Percentiles rank a stretch among this genome's conserved stretches.
These are phyloP conservation scores for Hydraecia micacea DNA, from an alignment of 2,888 invertebrate species.

Conservation along the genomic window DNA sequence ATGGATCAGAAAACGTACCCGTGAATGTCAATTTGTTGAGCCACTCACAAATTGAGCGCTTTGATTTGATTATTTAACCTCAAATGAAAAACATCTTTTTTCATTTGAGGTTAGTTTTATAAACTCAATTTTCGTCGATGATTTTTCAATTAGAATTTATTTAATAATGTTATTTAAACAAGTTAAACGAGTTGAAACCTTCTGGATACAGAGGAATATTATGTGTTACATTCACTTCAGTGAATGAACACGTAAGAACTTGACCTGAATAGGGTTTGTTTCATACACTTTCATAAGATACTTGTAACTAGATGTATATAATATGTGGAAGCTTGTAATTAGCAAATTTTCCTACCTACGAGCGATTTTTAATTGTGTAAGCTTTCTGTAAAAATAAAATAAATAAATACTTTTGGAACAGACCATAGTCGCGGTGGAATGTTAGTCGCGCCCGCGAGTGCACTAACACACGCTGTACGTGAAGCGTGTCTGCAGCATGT, in stretches of 20 bases:
- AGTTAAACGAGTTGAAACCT: neutral
- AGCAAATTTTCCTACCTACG: too few species aligned
- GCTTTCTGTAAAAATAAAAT: too few species aligned
- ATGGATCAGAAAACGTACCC: neutral
- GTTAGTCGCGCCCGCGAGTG: neutral
- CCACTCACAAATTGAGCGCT: neutral
- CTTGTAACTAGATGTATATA: too few species aligned
- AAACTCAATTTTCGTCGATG: neutral
- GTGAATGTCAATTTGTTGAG: neutral
- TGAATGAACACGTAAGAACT: neutral
- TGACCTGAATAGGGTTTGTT: neutral
- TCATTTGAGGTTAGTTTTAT: neutral
- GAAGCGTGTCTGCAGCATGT: neutral
- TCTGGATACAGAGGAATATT: neutral
- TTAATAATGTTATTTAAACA: neutral
- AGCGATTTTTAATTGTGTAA: too few species aligned
- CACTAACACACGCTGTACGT: neutral
- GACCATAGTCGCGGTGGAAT: neutral
- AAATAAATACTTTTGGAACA: neutral
- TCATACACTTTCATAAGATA: neutral
- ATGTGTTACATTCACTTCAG: neutral
- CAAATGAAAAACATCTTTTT: too few species aligned
- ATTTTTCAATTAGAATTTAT: neutral
- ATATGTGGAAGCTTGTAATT: too few species aligned
- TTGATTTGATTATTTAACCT: neutral